These are phyloP conservation scores for Sebastes steindachneri DNA, from an alignment of 2,797 vertebrate species.

Conservation along the genomic window DNA sequence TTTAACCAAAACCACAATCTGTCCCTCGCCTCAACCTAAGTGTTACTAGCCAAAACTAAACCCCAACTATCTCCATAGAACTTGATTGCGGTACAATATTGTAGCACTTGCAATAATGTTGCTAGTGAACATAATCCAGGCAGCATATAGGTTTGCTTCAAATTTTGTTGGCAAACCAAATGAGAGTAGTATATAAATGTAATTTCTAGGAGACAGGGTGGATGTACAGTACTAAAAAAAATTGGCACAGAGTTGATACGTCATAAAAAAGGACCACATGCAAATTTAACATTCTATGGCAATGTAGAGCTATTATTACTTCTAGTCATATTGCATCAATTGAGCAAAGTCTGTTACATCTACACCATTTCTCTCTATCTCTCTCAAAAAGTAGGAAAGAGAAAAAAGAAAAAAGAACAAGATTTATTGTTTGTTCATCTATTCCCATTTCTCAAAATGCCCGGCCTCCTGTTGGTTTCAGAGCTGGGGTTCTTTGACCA, in stretches of 20 bases:
- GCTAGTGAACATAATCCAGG: not conserved
- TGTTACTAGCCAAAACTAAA: not conserved
- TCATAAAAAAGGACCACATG: not conserved
- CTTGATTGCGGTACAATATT: not conserved
- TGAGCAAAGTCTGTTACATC: not conserved
- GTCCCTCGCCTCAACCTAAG: not conserved
- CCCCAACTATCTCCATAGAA: not conserved
- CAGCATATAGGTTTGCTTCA: not conserved
- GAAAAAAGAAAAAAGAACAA: conserved; percentile 48
- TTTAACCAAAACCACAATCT: not conserved
- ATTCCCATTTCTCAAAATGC: conserved; percentile 62
- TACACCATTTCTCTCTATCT: not conserved
- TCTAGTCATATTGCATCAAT: not conserved
- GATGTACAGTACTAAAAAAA: not conserved
- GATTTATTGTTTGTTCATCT: conserved; percentile 65
- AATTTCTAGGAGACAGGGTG: not conserved
- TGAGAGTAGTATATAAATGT: not conserved
- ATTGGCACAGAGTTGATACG: not conserved
- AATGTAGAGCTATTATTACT: not conserved
- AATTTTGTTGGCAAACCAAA: not conserved
- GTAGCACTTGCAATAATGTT: not conserved
- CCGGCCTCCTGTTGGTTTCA: conserved; percentile 68
- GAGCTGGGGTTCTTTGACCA: conserved; percentile 73
- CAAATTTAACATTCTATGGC: not conserved
- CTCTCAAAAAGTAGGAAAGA: not conserved